These are phyloP conservation scores for Aurelia sp. DNA, from an alignment of 30 jellyfish, hydroid and myxozoan species.

Conservation along the genomic window DNA sequence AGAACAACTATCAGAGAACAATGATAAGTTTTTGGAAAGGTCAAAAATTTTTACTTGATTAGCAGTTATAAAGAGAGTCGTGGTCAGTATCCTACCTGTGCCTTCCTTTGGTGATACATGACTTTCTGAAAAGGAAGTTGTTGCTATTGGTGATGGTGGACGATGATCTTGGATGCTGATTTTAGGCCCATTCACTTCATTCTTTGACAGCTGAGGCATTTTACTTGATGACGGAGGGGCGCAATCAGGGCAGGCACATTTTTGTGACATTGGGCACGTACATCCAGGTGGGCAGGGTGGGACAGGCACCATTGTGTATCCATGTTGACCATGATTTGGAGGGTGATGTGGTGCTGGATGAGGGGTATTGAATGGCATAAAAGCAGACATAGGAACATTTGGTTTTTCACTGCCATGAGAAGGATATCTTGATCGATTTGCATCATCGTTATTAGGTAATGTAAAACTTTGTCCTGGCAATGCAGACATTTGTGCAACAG, in stretches of 20 bases:
- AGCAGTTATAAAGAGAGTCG: too few relatives aligned
- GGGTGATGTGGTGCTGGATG: conserved; percentile 78
- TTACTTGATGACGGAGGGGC: conserved; percentile 39
- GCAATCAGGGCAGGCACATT: conserved; percentile 96
- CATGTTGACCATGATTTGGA: conserved; percentile 69
- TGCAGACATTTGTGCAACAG: conserved; percentile 89
- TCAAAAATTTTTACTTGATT: too few relatives aligned
- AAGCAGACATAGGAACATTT: conserved; percentile 79
- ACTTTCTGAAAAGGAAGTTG: conserved; percentile 66
- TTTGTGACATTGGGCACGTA: conserved; percentile 89
- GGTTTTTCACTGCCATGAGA: conserved; percentile 65
- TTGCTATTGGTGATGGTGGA: conserved; percentile 48
- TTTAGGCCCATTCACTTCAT: conserved; percentile 65
- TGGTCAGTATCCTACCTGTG: conserved; percentile 26
- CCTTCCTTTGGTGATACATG: conserved; percentile 69
- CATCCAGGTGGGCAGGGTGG: conserved; percentile 99
- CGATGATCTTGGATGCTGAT: conserved; percentile 37
- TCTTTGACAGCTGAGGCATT: conserved; percentile 49
- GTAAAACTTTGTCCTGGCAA: conserved; percentile 92
- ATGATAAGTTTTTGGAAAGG: too few relatives aligned
- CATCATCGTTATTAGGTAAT: conserved; percentile 65
- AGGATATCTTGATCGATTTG: conserved; percentile 53
- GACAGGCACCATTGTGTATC: conserved; percentile 68
- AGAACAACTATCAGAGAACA: too few relatives aligned
- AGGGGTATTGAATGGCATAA: conserved; percentile 85